A percentile compares a stretch with the other conserved stretches of the same genome.
Evolutionary conservation across 1,140 invertebrate species (phyloP).

Genomic region (Sitobion miscanthi): DNA sequence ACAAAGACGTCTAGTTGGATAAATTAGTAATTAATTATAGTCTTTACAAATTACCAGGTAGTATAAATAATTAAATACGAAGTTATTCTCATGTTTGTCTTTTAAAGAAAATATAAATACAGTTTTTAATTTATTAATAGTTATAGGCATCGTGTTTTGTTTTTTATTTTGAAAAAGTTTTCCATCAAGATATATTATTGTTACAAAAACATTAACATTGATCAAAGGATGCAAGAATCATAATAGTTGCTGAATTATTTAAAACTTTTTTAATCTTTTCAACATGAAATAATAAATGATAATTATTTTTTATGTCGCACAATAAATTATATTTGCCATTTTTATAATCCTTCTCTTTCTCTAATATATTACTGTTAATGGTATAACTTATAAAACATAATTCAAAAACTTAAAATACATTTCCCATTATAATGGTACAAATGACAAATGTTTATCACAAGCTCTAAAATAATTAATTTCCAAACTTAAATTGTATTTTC

Average conservation of each 20-base stretch:
- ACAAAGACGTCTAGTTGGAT: slow-evolving; percentile 5
- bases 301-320: slow-evolving; percentile 41
- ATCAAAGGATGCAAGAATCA: slow-evolving; percentile 20
- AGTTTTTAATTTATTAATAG: slow-evolving; percentile 12
- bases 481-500: slow-evolving; percentile 17
- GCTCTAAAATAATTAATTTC: slow-evolving; percentile 38
- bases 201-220: background rate
- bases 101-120: background rate
- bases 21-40: slow-evolving; percentile 10
- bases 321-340: slow-evolving; percentile 39
- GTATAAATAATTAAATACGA: slow-evolving; percentile 7
- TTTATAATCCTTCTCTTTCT: slow-evolving; percentile 36
- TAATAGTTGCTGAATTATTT: slow-evolving; percentile 32
- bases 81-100: background rate
- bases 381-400: slow-evolving; percentile 47
- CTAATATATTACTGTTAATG: slow-evolving; percentile 45
- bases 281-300: slow-evolving; percentile 46
- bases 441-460: slow-evolving; percentile 45
- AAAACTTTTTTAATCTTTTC: slow-evolving; percentile 50
- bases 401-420: slow-evolving; percentile 48
- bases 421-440: slow-evolving; percentile 48
- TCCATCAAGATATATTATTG: slow-evolving; percentile 18
- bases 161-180: slow-evolving; percentile 17
- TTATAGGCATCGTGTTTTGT: slow-evolving; percentile 1
- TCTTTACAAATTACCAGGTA: background rate